Percentiles rank a stretch among this genome's conserved stretches.
These are phyloP conservation scores for Scortum barcoo DNA, from an alignment of 2,113 vertebrate species.

Conservation along the genomic window DNA sequence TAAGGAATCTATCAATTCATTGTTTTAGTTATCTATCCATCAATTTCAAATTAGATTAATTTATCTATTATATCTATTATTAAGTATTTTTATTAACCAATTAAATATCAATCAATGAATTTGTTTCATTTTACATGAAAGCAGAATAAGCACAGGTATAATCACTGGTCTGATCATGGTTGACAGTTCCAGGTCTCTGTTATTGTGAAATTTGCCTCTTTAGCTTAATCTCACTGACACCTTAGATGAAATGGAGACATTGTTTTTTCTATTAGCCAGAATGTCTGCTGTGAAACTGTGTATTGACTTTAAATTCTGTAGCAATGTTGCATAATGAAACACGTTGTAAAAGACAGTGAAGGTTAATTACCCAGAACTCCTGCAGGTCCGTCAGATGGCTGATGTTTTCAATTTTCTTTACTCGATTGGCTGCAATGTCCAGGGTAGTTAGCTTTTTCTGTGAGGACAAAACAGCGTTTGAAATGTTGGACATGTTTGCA, in stretches of 20 bases:
- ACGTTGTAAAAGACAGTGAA: not conserved
- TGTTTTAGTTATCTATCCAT: not conserved
- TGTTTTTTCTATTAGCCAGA: not conserved
- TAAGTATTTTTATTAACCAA: not conserved
- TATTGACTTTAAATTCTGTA: not conserved
- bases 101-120: not conserved
- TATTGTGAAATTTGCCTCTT: not conserved
- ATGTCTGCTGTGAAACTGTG: not conserved
- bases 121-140: not conserved
- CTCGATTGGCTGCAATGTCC: conserved; percentile 96
- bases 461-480: conserved; percentile 16
- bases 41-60: not conserved
- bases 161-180: not conserved
- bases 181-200: not conserved
- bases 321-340: not conserved
- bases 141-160: not conserved
- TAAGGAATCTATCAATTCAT: not conserved
- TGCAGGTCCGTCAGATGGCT: conserved; percentile 96
- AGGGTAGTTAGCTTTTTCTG: conserved; percentile 98
- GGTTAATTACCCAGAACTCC: conserved; percentile 93
- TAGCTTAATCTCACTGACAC: not conserved
- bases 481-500: conserved; percentile 11
- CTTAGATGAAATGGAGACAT: not conserved
- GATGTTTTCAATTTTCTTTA: conserved; percentile 98
- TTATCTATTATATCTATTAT: not conserved